These are phyloP conservation scores for Trematocara nigrifrons DNA, from an alignment of 2,113 vertebrate genomes.

Conservation along the genomic window DNA sequence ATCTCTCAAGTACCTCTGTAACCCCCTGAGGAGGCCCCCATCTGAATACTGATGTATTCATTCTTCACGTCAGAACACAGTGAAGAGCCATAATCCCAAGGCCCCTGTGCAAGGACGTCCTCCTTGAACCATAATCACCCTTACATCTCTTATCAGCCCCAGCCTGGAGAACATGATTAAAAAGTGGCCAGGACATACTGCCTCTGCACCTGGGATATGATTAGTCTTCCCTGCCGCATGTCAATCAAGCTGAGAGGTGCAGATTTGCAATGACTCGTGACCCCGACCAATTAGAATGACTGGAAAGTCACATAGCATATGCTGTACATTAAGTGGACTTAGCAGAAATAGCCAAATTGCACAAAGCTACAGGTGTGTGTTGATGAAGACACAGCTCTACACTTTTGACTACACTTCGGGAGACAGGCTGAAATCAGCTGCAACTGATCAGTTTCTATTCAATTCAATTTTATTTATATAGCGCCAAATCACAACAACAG, in stretches of 20 bases:
- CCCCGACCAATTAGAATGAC: conserved; percentile 50
- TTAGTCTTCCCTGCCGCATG: conserved; percentile 31
- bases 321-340: neutral
- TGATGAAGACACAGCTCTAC: neutral
- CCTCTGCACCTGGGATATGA: conserved; percentile 41
- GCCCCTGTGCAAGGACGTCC: conserved; percentile 58
- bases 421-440: neutral
- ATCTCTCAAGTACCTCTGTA: conserved; percentile 44
- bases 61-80: conserved; percentile 35
- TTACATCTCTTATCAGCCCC: conserved; percentile 66
- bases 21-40: conserved; percentile 34
- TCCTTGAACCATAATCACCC: conserved; percentile 68
- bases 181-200: conserved; percentile 46
- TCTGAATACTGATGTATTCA: conserved; percentile 66
- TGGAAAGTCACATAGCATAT: conserved; percentile 1
- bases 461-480: neutral
- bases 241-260: conserved; percentile 53
- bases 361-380: neutral
- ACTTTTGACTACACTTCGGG: neutral
- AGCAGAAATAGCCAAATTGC: neutral
- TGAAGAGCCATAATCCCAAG: conserved; percentile 57
- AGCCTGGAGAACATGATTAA: conserved; percentile 62
- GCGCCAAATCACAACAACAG: neutral
- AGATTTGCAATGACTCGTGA: conserved; percentile 20
- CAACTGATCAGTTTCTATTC: neutral